Conservation (phyloP, 2,888 invertebrate genomes). For the Dermolepida albohirtum region DNA sequence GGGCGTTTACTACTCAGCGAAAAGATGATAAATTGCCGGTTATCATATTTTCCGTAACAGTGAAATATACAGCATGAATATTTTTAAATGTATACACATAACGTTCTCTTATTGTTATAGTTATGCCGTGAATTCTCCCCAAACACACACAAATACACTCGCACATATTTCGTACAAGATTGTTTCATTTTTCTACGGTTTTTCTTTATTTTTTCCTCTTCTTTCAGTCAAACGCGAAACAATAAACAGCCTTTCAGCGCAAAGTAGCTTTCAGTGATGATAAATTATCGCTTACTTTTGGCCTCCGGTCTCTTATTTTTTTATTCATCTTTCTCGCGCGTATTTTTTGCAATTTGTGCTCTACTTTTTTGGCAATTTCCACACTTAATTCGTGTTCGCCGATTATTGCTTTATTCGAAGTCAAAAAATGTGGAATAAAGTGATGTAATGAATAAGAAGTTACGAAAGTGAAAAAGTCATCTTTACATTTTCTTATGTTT, state of each 20-base stretch:
- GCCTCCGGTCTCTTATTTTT: conserved; percentile 4
- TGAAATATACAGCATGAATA: conserved; percentile 23
- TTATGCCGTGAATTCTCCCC: conserved; percentile 19
- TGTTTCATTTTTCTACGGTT: conserved; percentile 39
- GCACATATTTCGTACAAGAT: conserved; percentile 29
- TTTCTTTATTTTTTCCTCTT: conserved; percentile 22
- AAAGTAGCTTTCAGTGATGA: conserved; percentile 45
- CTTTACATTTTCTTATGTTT: too few species aligned
- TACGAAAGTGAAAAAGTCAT: too few species aligned
- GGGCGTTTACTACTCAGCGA: background rate
- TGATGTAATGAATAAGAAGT: too few species aligned
- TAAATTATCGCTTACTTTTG: conserved; percentile 41
- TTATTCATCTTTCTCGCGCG: background rate
- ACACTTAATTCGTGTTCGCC: conserved; percentile 22
- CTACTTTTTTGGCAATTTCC: conserved; percentile 11
- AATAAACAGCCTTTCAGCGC: conserved; percentile 44
- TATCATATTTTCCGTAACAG: conserved; percentile 1
- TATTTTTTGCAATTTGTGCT: background rate
- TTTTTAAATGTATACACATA: conserved; percentile 31
- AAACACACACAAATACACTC: background rate
- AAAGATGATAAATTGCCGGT: conserved; percentile 13
- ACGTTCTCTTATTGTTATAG: conserved; percentile 30
- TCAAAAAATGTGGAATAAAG: too few species aligned
- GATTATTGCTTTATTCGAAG: conserved; percentile 23
- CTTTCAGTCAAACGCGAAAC: conserved; percentile 40